Evolutionary conservation across 1,140 invertebrate genomes (phyloP).

Genomic region (Riptortus pedestris): DNA sequence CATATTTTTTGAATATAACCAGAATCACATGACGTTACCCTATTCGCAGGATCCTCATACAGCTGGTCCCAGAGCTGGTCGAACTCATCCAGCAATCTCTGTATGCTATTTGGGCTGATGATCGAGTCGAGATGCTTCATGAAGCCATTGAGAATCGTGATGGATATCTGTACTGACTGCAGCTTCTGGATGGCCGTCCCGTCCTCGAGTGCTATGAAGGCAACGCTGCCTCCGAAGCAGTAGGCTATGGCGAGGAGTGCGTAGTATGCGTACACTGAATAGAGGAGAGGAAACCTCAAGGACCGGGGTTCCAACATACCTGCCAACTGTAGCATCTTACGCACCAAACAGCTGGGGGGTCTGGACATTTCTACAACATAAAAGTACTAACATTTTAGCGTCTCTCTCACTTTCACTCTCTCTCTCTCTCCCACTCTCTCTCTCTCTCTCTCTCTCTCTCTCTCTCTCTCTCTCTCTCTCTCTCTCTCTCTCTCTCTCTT

Average conservation of each 20-base stretch:
- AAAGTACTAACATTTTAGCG: no score
- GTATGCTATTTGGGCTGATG: neutral
- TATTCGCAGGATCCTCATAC: neutral
- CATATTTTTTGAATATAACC: no score
- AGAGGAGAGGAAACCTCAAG: neutral
- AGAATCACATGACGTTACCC: no score
- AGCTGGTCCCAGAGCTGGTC: neutral
- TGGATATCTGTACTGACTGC: neutral
- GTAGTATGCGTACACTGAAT: neutral
- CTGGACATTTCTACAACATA: no score
- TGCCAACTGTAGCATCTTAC: neutral
- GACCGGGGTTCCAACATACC: neutral
- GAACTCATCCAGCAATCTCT: neutral
- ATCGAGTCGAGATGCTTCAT: neutral
- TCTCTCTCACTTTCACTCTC: no score
- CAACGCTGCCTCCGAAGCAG: neutral
- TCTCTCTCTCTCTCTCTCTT: no score
- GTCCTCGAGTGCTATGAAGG: neutral
- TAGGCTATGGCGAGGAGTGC: neutral
- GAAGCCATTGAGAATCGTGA: neutral
- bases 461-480: slow-evolving; percentile 16
- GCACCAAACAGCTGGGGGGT: neutral
- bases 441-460: slow-evolving; percentile 16
- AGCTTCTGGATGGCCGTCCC: neutral
- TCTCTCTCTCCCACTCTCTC: no score